Conservation (phyloP, 2,797 vertebrate species). For the Pangasius mekongensis region DNA sequence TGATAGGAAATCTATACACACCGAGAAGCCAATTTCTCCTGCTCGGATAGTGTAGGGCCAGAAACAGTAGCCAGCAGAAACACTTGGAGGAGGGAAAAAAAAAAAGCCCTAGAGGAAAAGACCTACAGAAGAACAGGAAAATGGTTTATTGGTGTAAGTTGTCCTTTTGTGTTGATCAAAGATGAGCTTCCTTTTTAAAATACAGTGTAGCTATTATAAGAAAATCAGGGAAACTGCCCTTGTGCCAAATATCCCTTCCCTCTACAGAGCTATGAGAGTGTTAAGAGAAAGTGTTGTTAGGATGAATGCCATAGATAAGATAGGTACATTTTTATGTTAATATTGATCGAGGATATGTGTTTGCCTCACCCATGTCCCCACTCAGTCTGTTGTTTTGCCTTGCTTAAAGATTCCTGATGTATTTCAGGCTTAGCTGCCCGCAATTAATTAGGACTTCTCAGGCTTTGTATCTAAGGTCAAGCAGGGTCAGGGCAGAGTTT, state of each 20-base stretch:
- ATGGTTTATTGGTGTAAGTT: slow-evolving; percentile 18
- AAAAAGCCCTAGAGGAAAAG: not conserved
- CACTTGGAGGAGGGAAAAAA: not conserved
- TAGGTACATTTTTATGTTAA: not conserved
- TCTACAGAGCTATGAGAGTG: not conserved
- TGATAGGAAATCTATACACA: slow-evolving; percentile 80
- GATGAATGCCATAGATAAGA: not conserved
- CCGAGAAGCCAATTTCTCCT: slow-evolving; percentile 76
- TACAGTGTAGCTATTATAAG: slow-evolving; percentile 2
- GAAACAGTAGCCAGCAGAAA: slow-evolving; percentile 54
- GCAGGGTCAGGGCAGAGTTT: slow-evolving; percentile 77
- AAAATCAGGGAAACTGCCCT: not conserved
- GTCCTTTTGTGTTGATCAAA: not conserved
- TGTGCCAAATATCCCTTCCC: not conserved
- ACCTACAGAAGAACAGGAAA: slow-evolving; percentile 4
- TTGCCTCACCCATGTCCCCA: not conserved
- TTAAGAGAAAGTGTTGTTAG: not conserved
- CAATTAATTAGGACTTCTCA: slow-evolving; percentile 80
- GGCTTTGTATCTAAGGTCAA: slow-evolving; percentile 79
- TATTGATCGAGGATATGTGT: not conserved
- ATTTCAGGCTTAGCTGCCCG: slow-evolving; percentile 75
- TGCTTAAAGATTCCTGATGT: slow-evolving; percentile 67
- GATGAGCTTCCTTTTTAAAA: not conserved
- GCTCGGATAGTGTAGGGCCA: slow-evolving; percentile 69
- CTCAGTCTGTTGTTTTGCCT: slow-evolving; percentile 47